phyloP scores from a whole-genome alignment of 2,113 vertebrate species.

The Elephantulus edwardii region DNA sequence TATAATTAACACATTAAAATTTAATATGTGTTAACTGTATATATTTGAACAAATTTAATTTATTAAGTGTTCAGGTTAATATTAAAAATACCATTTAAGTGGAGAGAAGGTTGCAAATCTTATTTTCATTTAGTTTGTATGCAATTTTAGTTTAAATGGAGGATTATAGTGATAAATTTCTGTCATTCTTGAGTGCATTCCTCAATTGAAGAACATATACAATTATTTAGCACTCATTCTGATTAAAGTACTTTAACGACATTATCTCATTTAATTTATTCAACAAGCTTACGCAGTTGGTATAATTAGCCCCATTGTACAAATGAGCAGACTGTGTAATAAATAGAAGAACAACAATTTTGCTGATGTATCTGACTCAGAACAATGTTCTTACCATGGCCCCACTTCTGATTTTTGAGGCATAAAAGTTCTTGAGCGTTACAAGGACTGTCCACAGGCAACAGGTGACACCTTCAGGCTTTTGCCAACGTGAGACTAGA shows the following conservation, averaged over 20 bases:
- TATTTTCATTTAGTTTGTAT: neutral
- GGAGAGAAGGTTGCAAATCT: neutral
- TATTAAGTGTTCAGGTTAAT: constrained; percentile 31
- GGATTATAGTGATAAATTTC: constrained; percentile 18
- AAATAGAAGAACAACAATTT: constrained; percentile 21
- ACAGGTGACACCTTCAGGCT: neutral
- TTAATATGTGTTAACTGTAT: constrained; percentile 21
- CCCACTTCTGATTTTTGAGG: neutral
- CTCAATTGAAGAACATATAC: neutral
- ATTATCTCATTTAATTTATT: constrained; percentile 42
- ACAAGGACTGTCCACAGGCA: neutral
- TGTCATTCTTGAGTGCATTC: neutral
- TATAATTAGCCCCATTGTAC: neutral
- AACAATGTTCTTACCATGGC: neutral
- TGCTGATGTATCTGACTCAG: neutral
- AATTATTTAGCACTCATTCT: constrained; percentile 24
- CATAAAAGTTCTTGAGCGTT: neutral
- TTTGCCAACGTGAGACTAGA: neutral
- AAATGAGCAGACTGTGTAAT: neutral
- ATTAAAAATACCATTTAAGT: neutral
- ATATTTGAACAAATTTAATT: neutral
- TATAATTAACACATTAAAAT: no score
- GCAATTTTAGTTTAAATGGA: neutral
- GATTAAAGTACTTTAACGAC: constrained; percentile 4
- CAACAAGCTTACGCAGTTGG: neutral